Conservation (phyloP, 2,797 vertebrate species). For the Anabas testudineus region DNA sequence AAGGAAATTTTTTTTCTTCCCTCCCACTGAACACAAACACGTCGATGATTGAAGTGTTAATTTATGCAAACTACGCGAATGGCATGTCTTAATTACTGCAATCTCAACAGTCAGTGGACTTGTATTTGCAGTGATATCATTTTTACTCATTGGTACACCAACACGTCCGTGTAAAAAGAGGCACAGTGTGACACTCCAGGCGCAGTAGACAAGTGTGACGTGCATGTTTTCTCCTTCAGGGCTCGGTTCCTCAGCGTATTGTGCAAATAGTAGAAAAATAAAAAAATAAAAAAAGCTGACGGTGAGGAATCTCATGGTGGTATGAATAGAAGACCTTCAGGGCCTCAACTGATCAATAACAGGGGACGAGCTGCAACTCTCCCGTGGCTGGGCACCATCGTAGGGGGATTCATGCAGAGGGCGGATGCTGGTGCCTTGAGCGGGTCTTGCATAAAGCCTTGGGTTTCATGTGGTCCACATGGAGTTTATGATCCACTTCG, state of each 20-base stretch:
- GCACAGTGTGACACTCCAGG: no score
- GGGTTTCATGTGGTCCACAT: constrained; percentile 24
- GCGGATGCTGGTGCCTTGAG: constrained; percentile 17
- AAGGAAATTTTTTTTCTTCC: constrained; percentile 40
- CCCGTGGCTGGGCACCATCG: constrained; percentile 30
- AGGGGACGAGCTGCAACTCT: constrained; percentile 50
- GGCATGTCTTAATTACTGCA: constrained; percentile 82
- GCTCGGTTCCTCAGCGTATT: not conserved
- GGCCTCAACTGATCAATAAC: constrained; percentile 51
- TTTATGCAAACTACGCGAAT: constrained; percentile 79
- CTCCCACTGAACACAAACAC: not conserved
- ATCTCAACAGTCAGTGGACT: constrained; percentile 74
- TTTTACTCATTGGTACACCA: not conserved
- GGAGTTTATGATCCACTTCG: constrained; percentile 25
- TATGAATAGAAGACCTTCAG: constrained; percentile 18
- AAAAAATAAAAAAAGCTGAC: constrained; percentile 51
- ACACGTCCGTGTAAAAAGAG: not conserved
- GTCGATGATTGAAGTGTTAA: constrained; percentile 55
- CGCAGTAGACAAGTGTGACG: no score
- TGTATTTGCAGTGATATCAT: constrained; percentile 22
- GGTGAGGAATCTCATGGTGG: constrained; percentile 40
- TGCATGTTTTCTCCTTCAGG: not conserved
- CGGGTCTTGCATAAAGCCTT: constrained; percentile 28
- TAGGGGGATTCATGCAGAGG: constrained; percentile 22
- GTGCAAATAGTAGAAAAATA: constrained; percentile 48